phyloP scores from a whole-genome alignment of 2,888 invertebrate species.

The Nomada flava region DNA sequence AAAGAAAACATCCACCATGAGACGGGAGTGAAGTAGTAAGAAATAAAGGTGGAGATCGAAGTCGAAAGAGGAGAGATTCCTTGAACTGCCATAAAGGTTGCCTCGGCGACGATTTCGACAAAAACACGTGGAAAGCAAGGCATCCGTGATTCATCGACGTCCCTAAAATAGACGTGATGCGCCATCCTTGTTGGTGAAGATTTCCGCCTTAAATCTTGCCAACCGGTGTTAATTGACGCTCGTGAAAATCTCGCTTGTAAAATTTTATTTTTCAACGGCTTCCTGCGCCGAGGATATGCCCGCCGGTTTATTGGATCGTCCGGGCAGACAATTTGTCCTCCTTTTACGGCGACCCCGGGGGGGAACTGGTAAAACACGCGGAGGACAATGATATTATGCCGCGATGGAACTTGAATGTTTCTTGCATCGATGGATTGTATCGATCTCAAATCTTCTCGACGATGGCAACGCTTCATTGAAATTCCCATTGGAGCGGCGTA shows the following conservation, averaged over 20 bases:
- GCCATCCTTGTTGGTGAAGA: conserved; percentile 67
- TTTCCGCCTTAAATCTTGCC: conserved; percentile 69
- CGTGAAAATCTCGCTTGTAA: conserved; percentile 35
- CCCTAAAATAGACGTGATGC: conserved; percentile 81
- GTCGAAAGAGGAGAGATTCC: conserved; percentile 41
- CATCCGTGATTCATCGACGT: conserved; percentile 73
- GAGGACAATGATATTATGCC: conserved; percentile 8
- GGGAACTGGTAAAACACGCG: not conserved
- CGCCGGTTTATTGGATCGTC: conserved; percentile 46
- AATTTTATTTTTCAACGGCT: conserved; percentile 1
- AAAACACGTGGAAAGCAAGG: conserved; percentile 66
- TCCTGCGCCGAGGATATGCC: conserved; percentile 15
- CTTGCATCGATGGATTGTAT: no score
- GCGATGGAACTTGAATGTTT: not conserved
- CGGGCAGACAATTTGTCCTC: conserved; percentile 13
- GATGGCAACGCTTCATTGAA: no score
- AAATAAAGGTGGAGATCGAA: not conserved
- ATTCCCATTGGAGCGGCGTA: no score
- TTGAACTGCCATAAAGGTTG: conserved; percentile 52
- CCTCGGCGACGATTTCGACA: conserved; percentile 66
- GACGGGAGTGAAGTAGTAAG: not conserved
- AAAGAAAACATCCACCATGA: not conserved
- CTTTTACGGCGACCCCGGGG: conserved; percentile 15
- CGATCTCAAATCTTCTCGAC: not conserved
- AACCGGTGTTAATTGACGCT: conserved; percentile 54